Evolutionary conservation across 2,797 vertebrate genomes (phyloP), one percentile per base, ranked within the genome.

Genomic region (Anguilla marmorata): DNA sequence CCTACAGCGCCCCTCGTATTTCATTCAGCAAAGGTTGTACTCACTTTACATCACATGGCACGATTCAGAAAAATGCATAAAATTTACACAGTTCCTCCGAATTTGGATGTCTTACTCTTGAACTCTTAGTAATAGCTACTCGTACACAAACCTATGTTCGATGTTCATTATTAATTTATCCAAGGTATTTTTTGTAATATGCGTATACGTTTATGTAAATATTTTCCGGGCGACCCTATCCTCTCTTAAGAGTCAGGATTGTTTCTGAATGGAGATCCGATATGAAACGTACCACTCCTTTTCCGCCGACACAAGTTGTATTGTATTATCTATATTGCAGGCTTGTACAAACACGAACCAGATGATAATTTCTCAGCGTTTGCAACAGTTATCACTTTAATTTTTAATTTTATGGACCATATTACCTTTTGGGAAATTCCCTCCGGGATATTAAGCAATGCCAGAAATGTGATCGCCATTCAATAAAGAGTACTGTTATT

Each of bases 1-100:
- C 48, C 66, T 41, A 85, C 87, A 74, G 21, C 80, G 82, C 84
- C 45, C 33, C 45, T n/a, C 48, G 56, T 30, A 41, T 69, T 74
- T 84, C 27, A 37, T 85, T 37, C n/a, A n/a, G 19, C 21, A 66
- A 11, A 69, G 50, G 21, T 5, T 82, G 19, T 82, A 3, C 37
- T 45, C 16, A 79, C 74, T 21, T 79, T 37, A 41, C 74, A 50
- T 48, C 19, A 48, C 79, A 82, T 82, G 45, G 21, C 79, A 82
- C 41, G 19, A 27, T 58, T 24, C 30, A 50, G 82, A 69, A 1
- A 52, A 12, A 50, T 41, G 14, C 19, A 30, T 30, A 8, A 21
- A 85, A 50, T 6, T 48, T 16, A 52, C 16, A 33, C 82, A 27
- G 16, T 21, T 83, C 60, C 33, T 85, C 58, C 19, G 63, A 0